Evolutionary conservation across 2,113 vertebrate species (phyloP).

Genomic region (Heterocephalus glaber): DNA sequence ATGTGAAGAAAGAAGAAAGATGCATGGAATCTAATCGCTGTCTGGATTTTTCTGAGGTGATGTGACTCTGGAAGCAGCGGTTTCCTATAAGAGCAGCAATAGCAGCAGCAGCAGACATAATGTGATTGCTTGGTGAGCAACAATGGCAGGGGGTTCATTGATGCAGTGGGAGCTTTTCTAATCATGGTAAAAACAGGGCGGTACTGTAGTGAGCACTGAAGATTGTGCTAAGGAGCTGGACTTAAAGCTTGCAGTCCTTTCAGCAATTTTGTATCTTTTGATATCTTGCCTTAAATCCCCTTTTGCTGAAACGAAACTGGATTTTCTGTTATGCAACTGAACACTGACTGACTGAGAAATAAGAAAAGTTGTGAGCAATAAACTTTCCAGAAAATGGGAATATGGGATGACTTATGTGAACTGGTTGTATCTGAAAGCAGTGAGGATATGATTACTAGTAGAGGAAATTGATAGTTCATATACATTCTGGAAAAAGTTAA

Average conservation of each 20-base stretch:
- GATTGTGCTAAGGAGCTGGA: background rate
- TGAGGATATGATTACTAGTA: constrained; percentile 6
- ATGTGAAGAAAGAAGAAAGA: constrained; percentile 34
- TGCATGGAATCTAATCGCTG: background rate
- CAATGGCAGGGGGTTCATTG: background rate
- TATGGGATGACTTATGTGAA: background rate
- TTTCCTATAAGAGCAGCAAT: background rate
- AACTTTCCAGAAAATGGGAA: constrained; percentile 7
- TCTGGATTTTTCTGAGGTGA: background rate
- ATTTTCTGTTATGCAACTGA: constrained; percentile 42
- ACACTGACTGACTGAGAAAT: constrained; percentile 3
- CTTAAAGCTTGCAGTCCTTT: constrained; percentile 12
- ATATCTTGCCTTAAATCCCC: constrained; percentile 1
- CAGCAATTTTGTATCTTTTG: background rate
- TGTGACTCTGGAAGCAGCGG: background rate
- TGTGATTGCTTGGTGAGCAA: background rate
- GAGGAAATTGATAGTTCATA: background rate
- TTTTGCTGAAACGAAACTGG: background rate
- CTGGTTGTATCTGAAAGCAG: background rate
- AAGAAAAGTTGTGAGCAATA: background rate
- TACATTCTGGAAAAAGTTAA: constrained; percentile 30
- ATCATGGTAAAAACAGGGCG: background rate
- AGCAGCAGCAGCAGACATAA: background rate
- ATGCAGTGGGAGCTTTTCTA: constrained; percentile 2
- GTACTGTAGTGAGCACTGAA: background rate